Conservation (phyloP, 2,113 vertebrate species). For the Hydrochoerus hydrochaeris region DNA sequence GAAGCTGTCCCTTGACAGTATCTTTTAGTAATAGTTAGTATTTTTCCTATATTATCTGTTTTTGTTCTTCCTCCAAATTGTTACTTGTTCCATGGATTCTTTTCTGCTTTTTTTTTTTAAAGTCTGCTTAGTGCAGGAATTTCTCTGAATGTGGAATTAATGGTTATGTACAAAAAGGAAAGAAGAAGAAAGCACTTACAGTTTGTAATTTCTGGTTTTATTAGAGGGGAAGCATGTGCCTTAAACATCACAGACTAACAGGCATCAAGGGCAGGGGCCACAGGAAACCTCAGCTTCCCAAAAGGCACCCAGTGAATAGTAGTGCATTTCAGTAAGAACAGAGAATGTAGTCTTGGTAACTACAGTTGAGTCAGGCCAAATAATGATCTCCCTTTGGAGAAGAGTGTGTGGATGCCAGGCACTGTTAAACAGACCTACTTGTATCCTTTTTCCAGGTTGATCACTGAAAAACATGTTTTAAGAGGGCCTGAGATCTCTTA, state of each 20-base stretch:
- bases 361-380: not conserved
- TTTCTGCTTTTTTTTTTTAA: conserved; percentile 42
- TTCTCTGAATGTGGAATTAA: conserved; percentile 32
- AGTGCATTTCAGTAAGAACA: not conserved
- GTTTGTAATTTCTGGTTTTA: conserved; percentile 12
- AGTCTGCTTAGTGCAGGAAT: conserved; percentile 18
- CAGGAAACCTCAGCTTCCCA: not conserved
- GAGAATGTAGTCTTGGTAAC: not conserved
- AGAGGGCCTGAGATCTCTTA: not conserved
- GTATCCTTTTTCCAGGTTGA: conserved; percentile 12
- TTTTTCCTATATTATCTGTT: conserved; percentile 19
- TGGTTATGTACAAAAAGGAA: not conserved
- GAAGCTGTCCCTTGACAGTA: not conserved
- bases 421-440: not conserved
- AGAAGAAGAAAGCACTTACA: conserved; percentile 4
- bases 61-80: not conserved
- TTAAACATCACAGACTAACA: not conserved
- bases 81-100: not conserved
- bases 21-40: conserved; percentile 14
- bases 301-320: not conserved
- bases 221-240: not conserved
- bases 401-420: not conserved
- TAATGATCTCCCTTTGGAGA: conserved; percentile 28
- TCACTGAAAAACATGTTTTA: not conserved
- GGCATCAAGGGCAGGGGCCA: not conserved